These are phyloP conservation scores for Eupristina koningsbergeri DNA, from an alignment of 1,140 invertebrate genomes.

Conservation along the genomic window DNA sequence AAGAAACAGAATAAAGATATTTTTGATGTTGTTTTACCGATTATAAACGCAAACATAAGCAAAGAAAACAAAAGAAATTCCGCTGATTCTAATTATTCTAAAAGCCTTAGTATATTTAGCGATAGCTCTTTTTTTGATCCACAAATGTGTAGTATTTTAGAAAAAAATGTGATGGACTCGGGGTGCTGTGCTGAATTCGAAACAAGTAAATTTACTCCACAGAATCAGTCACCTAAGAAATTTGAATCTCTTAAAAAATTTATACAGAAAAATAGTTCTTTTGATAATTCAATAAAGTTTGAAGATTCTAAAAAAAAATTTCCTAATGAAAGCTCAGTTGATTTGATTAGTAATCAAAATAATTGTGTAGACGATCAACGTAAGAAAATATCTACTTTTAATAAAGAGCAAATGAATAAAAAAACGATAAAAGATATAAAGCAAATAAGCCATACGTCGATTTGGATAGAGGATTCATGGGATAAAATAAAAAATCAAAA, in stretches of 20 bases:
- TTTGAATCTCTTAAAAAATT: neutral
- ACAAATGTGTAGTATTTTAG: constrained; percentile 65
- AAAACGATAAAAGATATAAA: neutral
- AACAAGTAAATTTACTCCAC: constrained; percentile 42
- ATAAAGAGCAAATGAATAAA: neutral
- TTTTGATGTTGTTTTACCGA: neutral
- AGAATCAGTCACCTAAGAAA: neutral
- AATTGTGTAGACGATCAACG: neutral
- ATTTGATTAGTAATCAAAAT: neutral
- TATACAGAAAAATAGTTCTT: neutral
- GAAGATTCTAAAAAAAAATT: neutral
- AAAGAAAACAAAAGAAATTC: constrained; percentile 14
- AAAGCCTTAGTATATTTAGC: constrained; percentile 65
- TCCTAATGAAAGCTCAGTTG: neutral
- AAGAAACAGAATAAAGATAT: neutral
- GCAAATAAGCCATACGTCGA: neutral
- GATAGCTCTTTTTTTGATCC: constrained; percentile 67
- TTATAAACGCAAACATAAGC: neutral
- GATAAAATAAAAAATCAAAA: constrained; percentile 50
- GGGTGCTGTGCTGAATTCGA: constrained; percentile 57
- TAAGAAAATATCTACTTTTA: neutral
- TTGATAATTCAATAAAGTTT: neutral
- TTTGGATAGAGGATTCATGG: constrained; percentile 67
- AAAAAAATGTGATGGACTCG: constrained; percentile 66
- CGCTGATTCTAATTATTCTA: constrained; percentile 29